Evolutionary conservation across 2,113 vertebrate species (phyloP), one percentile per base, ranked within the genome.

Genomic region (Dasyornis broadbenti): DNA sequence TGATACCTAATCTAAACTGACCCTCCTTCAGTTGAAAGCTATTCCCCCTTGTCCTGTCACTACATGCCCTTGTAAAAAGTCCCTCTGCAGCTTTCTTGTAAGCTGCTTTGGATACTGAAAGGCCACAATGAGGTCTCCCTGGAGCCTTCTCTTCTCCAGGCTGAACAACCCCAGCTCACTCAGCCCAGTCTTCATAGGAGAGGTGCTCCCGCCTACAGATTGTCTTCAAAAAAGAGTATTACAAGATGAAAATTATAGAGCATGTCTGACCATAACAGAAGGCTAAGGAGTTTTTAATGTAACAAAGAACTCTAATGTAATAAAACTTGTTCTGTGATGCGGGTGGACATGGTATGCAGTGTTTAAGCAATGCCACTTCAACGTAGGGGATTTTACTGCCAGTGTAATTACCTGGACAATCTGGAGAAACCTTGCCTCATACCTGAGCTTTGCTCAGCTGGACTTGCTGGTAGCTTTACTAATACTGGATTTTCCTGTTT

Each of bases 401-500:
- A 10, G 1, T 82, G 76, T 80, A 79, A 85, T n/a, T 49, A 85
- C 60, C 81, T 84, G 44, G 40, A 31, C 53, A 80, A 10, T 44
- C 42, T 60, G 78, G 72, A 95, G 64, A 61, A 85, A 56, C 39
- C 50, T 35, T 77, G 9, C 68, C 92, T 92, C 56, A 40, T 82
- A 35, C 54, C 50, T 40, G 65, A 57, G 66, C 56, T 73, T 73
- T 82, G n/a, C n/a, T 71, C 30, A 52, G 77, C 82, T 73, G 54
- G 44, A 78, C 79, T 94, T 96, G 83, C 73, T 88, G 37, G 40
- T 86, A 63, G 26, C 27, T 78, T 54, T 89, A 42, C 60, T 95
- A 66, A 90, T 85, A 71, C 92, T 83, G 37, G 59, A 65, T 81
- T 91, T 96, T 85, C 79, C 81, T 93, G 96, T 95, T 97, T 88